A percentile compares a stretch with the other conserved stretches of the same genome.
These are phyloP conservation scores for Crossoptilon crossoptilon DNA, from an alignment of 2,797 vertebrate genomes.

Conservation along the genomic window DNA sequence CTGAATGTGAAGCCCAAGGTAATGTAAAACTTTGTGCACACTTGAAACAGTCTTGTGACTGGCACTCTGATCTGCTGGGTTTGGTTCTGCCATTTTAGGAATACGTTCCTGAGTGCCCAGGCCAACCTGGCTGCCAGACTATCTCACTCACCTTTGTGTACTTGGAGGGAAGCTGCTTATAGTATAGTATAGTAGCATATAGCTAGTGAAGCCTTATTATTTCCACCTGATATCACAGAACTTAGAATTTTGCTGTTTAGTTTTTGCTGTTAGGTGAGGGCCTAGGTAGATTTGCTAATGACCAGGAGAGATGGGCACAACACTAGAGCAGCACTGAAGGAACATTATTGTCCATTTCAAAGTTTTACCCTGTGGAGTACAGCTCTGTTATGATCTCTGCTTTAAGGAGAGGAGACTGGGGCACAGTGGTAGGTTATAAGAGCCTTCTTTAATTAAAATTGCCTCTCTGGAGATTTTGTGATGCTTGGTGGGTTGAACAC, in stretches of 20 bases:
- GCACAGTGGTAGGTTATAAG: background rate
- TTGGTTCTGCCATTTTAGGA: slow-evolving; percentile 3
- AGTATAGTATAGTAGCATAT: background rate
- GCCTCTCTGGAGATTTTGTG: background rate
- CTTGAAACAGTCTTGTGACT: background rate
- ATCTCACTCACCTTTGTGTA: background rate
- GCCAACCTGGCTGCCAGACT: rapidly evolving
- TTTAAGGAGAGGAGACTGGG: background rate
- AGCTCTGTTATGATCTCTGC: background rate
- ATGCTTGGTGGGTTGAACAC: background rate
- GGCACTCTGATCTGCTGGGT: background rate
- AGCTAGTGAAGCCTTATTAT: slow-evolving; percentile 34
- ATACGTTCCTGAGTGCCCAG: background rate
- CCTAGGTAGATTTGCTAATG: background rate
- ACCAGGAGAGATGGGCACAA: background rate
- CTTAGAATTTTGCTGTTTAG: background rate
- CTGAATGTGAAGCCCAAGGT: background rate
- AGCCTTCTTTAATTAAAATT: background rate
- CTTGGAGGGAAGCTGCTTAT: background rate
- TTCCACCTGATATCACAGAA: background rate
- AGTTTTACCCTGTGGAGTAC: background rate
- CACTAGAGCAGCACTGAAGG: background rate
- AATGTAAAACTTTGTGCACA: background rate
- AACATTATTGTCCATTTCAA: background rate
- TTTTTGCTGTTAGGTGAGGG: background rate